Percentiles rank a stretch among this genome's conserved stretches.
These are phyloP conservation scores for Sphaerodactylus townsendi DNA, from an alignment of 2,113 vertebrate species.

Conservation along the genomic window DNA sequence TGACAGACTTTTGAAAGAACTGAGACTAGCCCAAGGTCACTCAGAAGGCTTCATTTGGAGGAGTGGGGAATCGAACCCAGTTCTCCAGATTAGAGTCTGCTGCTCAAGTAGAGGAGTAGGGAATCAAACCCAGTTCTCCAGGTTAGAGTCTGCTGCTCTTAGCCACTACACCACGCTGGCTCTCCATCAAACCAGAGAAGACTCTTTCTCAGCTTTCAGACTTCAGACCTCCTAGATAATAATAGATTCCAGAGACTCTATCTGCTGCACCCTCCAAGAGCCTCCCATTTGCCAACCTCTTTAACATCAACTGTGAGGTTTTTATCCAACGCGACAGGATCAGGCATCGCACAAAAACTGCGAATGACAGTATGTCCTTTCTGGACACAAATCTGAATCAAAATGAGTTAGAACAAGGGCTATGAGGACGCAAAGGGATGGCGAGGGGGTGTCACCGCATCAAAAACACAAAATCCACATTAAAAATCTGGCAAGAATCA, in stretches of 20 bases:
- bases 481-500: conserved; percentile 1
- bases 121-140: no score
- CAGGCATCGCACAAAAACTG: not conserved
- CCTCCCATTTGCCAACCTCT: not conserved
- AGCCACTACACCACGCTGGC: no score
- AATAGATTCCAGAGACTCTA: not conserved
- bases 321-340: not conserved
- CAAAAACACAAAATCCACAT: not conserved
- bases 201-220: no score
- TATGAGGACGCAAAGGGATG: no score
- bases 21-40: no score
- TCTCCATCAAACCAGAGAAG: not conserved
- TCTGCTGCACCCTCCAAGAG: not conserved
- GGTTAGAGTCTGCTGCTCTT: no score
- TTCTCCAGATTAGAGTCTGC: no score
- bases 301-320: not conserved
- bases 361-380: not conserved
- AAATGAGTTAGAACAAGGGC: not conserved
- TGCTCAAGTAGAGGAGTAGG: no score
- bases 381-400: not conserved
- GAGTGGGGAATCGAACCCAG: no score
- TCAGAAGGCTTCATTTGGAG: no score
- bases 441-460: not conserved
- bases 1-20: no score
- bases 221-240: not conserved